Base-by-base conservation (phyloP, 2,797 vertebrate species). In the Parauchenoglanis ngamensis region DNA sequence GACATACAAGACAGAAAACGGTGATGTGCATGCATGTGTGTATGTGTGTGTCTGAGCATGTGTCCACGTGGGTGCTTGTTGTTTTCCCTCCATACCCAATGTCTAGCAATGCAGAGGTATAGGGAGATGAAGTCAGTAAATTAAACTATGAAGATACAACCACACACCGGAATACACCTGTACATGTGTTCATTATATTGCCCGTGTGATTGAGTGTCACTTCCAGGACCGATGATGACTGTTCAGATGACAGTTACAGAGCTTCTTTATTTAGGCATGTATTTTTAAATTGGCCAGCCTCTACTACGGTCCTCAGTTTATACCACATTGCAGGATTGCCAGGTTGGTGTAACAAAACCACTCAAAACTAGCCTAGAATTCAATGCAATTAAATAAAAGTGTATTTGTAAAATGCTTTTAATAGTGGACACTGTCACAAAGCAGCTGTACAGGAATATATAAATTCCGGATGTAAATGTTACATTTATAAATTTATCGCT, bases 171-270 rank as follows among this genome's bases (percentile, higher is more conserved):
- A 31, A 85, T 76, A 76, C 84, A 86, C 44, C 35, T 23, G 11
- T 1, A 80, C 31, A 25, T 15, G 54, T 89, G 81, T 83, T 90
- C 83, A 86, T 88, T 83, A 89, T 78, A 61, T 54, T 73, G 79
- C 49, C 77, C 65, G 67, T 70, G 68, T 85, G 88, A 88, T 83
- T 85, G 67, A 59, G 82, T 90, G 80, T 89, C 56, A 86, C 68
- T 80, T 86, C 83, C 68, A 75, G 77, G 49, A 49, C 67, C 46
- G 56, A 87, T 52, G 76, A 75, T 84, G 87, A 84, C 85, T 87
- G 87, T 87, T 90, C 81, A 88, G 44, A 87, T 86, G 85, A 88
- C 65, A 17, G 8, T 35, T 54, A 2, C 49, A 68, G 25, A 68
- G 44, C 23, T 54, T 31, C 7, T 52, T 49, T 0, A 52, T 76